These are phyloP conservation scores for Anhinga anhinga DNA, from an alignment of 2,113 vertebrate genomes.

Conservation along the genomic window DNA sequence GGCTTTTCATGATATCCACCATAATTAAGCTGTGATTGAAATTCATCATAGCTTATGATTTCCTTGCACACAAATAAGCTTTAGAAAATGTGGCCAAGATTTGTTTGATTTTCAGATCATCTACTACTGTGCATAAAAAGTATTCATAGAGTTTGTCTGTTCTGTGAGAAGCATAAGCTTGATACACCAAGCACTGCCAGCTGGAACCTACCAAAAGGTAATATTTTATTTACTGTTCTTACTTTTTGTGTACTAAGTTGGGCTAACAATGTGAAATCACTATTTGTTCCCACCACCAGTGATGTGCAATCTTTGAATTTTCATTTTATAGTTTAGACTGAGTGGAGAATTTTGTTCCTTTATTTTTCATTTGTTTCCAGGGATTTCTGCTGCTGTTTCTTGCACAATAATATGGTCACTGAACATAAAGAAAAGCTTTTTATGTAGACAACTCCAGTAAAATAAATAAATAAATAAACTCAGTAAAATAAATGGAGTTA, in stretches of 20 bases:
- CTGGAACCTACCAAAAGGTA: neutral
- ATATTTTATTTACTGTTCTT: accelerated
- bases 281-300: neutral
- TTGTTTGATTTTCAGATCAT: neutral
- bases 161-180: neutral
- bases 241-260: neutral
- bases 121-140: neutral
- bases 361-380: neutral
- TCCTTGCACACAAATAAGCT: neutral
- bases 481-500: neutral
- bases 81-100: neutral
- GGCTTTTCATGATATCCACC: neutral
- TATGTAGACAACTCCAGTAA: neutral
- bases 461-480: too few relatives aligned
- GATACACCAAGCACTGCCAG: neutral
- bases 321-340: neutral
- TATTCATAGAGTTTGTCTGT: neutral
- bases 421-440: neutral
- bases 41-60: neutral
- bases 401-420: neutral
- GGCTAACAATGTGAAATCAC: neutral
- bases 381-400: neutral
- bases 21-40: constrained; percentile 1
- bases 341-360: neutral
- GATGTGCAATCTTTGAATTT: neutral